Evolutionary conservation across 2,113 vertebrate species (phyloP), one percentile per base, ranked within the genome.

Genomic region (Cavia aperea): DNA sequence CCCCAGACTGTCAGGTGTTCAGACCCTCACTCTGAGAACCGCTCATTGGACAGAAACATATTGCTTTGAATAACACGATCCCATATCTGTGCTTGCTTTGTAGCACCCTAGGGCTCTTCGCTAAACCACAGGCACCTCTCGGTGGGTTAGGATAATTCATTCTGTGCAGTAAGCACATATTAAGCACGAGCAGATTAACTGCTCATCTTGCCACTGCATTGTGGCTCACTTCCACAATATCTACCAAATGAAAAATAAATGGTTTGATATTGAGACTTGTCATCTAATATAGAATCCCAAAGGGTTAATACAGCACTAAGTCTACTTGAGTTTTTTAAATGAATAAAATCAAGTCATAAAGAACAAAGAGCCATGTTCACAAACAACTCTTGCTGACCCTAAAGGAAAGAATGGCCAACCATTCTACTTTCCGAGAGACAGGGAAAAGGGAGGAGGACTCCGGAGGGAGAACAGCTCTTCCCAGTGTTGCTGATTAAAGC

Each of bases 331-430:
- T 92, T 88, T 89, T 81, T 88, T n/a, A 12, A 62, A 79, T 82
- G 79, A 94, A 72, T 93, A 75, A 66, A 94, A 92, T 81, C 66
- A 94, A 93, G 81, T 60, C 43, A 87, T 86, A 84, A 93, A 91
- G 93, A 95, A 96, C 96, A 96, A 97, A 96, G 94, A 90, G 18
- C 43, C 56, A 60, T 92, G 94, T 94, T 97, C 94, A 95, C 88
- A 23, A 43, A 94, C 94, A 96, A 94, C 96, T 96, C 49, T 92
- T 75, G 83, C 84, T 95, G 96, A 96, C 95, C 96, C 90, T 85
- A 43, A 51, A 86, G 84, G 94, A 92, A 95, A 94, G 89, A 91
- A 84, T 79, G 87, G 13, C 77, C 65, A 54, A 65, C 68, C n/a
- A 73, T 82, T 94, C 63, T 78, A 75, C 60, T 54, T 89, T 82